Percentiles rank a stretch among this genome's conserved stretches.
These are phyloP conservation scores for Mycalesis mineus DNA, from an alignment of 2,888 invertebrate genomes.

Conservation along the genomic window DNA sequence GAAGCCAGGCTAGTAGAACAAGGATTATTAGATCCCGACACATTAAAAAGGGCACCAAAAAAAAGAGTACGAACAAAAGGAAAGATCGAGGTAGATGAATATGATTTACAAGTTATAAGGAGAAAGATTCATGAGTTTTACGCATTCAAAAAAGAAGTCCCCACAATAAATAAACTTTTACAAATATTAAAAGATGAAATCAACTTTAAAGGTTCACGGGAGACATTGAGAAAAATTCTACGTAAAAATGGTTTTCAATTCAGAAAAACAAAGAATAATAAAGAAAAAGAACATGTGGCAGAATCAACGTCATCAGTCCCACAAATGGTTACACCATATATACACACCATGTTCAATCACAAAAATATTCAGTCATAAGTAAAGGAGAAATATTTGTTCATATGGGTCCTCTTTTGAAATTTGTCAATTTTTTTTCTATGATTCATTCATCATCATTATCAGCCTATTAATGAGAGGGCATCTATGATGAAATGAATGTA, in stretches of 20 bases:
- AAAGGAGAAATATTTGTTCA: too few relatives aligned
- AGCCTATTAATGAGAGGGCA: too few relatives aligned
- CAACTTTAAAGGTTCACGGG: conserved; percentile 68
- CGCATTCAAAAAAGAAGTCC: conserved; percentile 70
- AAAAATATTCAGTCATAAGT: conserved; percentile 60
- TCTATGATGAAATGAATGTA: too few relatives aligned
- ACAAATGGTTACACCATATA: conserved; percentile 64
- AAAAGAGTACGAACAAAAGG: conserved; percentile 68
- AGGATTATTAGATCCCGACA: conserved; percentile 66
- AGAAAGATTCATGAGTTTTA: conserved; percentile 72
- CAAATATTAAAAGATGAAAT: conserved; percentile 70
- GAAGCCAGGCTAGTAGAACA: conserved; percentile 70
- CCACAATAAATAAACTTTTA: conserved; percentile 66
- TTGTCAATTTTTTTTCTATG: too few relatives aligned
- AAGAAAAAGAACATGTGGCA: conserved; percentile 58
- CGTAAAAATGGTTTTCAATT: conserved; percentile 72
- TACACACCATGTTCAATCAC: conserved; percentile 68
- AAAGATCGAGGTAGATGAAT: conserved; percentile 69
- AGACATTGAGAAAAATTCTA: conserved; percentile 64
- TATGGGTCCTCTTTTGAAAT: too few relatives aligned
- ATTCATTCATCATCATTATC: too few relatives aligned
- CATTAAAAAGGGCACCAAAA: conserved; percentile 62
- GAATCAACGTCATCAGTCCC: conserved; percentile 55
- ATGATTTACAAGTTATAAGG: conserved; percentile 65
- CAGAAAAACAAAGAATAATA: conserved; percentile 67